Evolutionary conservation across 2,797 vertebrate species (phyloP).

Genomic region (Vultur gryphus): DNA sequence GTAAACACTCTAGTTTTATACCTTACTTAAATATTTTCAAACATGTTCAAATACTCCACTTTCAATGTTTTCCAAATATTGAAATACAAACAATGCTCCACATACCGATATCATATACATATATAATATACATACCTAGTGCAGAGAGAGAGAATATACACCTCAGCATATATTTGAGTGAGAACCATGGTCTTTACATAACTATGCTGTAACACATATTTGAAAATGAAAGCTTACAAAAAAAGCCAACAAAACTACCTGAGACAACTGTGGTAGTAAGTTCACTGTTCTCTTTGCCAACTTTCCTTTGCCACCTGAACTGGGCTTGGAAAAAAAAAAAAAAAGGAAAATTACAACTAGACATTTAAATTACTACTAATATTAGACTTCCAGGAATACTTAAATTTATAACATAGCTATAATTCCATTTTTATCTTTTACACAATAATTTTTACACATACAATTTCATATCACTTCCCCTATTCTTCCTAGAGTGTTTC

Average conservation of each 20-base stretch:
- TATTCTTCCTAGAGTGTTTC: background rate
- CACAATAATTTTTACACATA: background rate
- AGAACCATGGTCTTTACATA: background rate
- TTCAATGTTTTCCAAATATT: background rate
- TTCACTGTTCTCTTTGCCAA: background rate
- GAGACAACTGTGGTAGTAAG: constrained; percentile 57
- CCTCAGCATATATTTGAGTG: background rate
- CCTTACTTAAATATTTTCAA: background rate
- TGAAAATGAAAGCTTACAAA: background rate
- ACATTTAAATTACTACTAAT: background rate
- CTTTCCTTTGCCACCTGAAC: constrained; percentile 40
- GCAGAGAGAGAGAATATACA: background rate
- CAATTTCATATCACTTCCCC: background rate
- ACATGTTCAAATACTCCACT: background rate
- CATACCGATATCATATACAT: background rate
- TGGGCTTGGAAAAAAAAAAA: background rate
- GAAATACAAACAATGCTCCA: background rate
- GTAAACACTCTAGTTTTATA: background rate
- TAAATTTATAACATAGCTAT: background rate
- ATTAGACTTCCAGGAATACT: background rate
- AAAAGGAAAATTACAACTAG: background rate
- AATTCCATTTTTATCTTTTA: background rate
- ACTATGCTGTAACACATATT: background rate
- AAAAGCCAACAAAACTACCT: constrained; percentile 42
- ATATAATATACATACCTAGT: background rate